These are phyloP conservation scores for Borostomias antarcticus DNA, from an alignment of 2,797 vertebrate species.

Conservation along the genomic window DNA sequence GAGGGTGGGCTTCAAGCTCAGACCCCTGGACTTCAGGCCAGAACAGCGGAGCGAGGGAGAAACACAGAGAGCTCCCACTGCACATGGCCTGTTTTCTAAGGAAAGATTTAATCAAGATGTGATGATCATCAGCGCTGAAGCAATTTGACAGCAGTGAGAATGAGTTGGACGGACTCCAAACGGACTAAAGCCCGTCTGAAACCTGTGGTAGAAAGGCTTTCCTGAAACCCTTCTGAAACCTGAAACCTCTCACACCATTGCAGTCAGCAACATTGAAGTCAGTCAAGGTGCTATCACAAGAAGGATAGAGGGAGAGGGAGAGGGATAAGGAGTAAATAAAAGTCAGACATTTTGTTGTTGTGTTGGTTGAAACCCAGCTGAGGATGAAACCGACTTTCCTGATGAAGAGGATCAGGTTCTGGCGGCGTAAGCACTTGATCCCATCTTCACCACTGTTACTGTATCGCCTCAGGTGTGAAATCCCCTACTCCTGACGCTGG, in stretches of 20 bases:
- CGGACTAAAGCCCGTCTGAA: not conserved
- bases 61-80: no score
- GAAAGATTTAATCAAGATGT: no score
- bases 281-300: no score
- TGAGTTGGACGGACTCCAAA: no score
- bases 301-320: not conserved
- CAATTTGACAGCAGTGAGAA: no score
- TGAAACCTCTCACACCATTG: no score
- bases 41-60: not conserved
- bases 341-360: conserved; percentile 38
- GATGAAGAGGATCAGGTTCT: conserved; percentile 59
- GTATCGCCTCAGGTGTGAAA: conserved; percentile 77
- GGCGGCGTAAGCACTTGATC: conserved; percentile 64
- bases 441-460: conserved; percentile 61
- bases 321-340: conserved; percentile 32
- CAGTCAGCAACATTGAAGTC: no score
- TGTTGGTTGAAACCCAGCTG: conserved; percentile 52
- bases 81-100: no score
- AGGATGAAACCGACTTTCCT: conserved; percentile 46
- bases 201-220: not conserved
- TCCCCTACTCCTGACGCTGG: conserved; percentile 52
- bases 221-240: no score
- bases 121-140: no score
- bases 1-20: not conserved
- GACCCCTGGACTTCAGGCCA: not conserved